Conservation (phyloP, 2,797 vertebrate species). For the Acestrorhynchus altus region DNA sequence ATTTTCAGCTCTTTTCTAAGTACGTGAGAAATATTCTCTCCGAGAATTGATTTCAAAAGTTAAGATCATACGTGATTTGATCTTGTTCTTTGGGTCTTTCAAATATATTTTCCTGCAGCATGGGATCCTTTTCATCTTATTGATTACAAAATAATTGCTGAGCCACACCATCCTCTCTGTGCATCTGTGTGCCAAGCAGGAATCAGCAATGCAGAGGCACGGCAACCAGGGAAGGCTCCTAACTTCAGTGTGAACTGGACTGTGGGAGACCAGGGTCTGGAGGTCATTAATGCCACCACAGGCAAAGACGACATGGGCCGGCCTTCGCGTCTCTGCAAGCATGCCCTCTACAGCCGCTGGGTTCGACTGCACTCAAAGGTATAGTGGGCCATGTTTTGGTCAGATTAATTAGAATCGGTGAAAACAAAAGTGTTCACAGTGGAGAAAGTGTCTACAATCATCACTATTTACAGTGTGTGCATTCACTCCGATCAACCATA, state of each 20-base stretch:
- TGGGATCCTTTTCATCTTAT: conserved; percentile 7
- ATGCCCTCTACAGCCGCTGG: conserved; percentile 94
- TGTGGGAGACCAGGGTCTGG: conserved; percentile 86
- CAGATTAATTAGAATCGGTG: too few species aligned
- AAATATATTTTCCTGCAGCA: not conserved
- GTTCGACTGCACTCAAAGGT: conserved; percentile 93
- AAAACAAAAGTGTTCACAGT: too few species aligned
- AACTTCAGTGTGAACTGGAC: conserved; percentile 99
- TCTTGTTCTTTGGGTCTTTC: not conserved
- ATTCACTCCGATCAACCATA: too few species aligned
- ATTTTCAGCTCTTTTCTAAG: not conserved
- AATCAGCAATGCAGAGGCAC: conserved; percentile 95
- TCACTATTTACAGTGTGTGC: too few species aligned
- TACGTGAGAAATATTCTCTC: not conserved
- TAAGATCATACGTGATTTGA: not conserved
- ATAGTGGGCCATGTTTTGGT: conserved; percentile 2
- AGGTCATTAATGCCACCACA: conserved; percentile 94
- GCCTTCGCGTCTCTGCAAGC: conserved; percentile 93
- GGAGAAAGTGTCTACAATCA: too few species aligned
- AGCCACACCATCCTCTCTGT: not conserved
- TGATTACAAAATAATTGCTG: conserved; percentile 8
- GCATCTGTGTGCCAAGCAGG: conserved; percentile 72
- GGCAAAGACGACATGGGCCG: conserved; percentile 97
- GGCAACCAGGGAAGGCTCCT: conserved; percentile 95
- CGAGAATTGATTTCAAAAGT: conserved; percentile 15